Conservation (phyloP, 2,797 vertebrate genomes). For the Hypotaenidia okinawae region DNA sequence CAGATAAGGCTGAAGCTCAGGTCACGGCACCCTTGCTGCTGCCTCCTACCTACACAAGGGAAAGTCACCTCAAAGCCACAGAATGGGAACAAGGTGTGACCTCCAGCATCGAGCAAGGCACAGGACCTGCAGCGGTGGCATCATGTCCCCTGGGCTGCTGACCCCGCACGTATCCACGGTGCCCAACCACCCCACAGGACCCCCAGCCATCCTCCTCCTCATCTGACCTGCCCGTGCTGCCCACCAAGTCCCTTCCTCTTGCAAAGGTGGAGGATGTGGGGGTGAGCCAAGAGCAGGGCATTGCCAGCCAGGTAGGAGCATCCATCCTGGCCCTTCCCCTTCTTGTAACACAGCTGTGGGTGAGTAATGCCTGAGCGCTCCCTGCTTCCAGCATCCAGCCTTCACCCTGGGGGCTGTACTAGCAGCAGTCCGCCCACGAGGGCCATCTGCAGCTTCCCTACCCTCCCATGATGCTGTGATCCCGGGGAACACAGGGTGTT, state of each 20-base stretch:
- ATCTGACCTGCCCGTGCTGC: not conserved
- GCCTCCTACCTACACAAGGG: rapidly evolving
- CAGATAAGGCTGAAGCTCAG: not conserved
- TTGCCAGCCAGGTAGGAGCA: not conserved
- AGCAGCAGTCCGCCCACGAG: not conserved
- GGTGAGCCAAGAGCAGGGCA: not conserved
- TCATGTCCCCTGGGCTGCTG: rapidly evolving
- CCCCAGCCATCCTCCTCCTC: not conserved
- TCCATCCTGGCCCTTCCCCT: not conserved
- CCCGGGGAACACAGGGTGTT: rapidly evolving
- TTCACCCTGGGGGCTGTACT: not conserved
- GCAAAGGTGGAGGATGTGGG: not conserved
- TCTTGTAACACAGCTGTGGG: not conserved
- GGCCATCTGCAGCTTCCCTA: not conserved
- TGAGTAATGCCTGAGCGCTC: not conserved
- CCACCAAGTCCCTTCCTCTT: not conserved
- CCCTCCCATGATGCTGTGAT: rapidly evolving
- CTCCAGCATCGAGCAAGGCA: not conserved
- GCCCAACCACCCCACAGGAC: rapidly evolving
- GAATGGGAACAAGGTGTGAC: not conserved
- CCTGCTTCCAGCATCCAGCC: not conserved
- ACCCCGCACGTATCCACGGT: not conserved
- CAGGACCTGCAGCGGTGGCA: rapidly evolving
- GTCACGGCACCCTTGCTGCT: not conserved
- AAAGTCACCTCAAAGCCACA: not conserved